Base-by-base conservation (phyloP, 2,888 invertebrate genomes). In the Schrankia costaestrigalis region DNA sequence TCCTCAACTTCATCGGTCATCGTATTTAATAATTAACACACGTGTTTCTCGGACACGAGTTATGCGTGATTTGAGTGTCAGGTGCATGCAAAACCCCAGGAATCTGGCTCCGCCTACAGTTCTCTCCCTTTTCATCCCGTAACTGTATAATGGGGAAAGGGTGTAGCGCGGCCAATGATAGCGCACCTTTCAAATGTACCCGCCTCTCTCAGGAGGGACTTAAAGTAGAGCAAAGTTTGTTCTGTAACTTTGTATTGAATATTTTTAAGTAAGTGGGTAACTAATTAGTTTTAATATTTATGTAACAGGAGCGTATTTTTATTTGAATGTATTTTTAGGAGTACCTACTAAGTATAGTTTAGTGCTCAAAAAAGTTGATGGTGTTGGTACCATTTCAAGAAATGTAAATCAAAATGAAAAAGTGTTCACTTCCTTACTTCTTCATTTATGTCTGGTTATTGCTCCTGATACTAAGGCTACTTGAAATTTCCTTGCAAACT, bases 61-160 rank as follows among this genome's bases (percentile, higher is more conserved):
- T 45, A 56, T 74, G 76, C 76, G 76, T 78, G 75, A 64, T 79
- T 77, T 83, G 71, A 67, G 45, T 54, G 64, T 77, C 84, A 80
- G 78, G 81, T 82, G 78, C 58, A 42, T 49, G 49, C 41, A 56
- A n/a, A 68, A 71, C 71, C 65, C 42, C 39, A 50, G 70, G 69
- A 68, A 42, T 39, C 29, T 38, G 32, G 56, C 65, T 47, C 71
- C 74, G 68, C 78, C 81, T 67, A 63, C 57, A 38, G 46, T 41
- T 38, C 51, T 41, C 28, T 61, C 61, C 63, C 66, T 57, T 56
- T 63, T 63, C 67, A 63, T 58, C 58, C 58, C 53, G 45, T 35
- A 41, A 36, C 46, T 54, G 63, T 61, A 57, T 55, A 46, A 47
- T 46, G 53, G 55, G 60, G 62, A 63, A 64, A 63, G 75, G 69